A percentile compares a stretch with the other conserved stretches of the same genome.
Evolutionary conservation across 2,113 vertebrate species (phyloP).

Genomic region (Myotis lucifugus): DNA sequence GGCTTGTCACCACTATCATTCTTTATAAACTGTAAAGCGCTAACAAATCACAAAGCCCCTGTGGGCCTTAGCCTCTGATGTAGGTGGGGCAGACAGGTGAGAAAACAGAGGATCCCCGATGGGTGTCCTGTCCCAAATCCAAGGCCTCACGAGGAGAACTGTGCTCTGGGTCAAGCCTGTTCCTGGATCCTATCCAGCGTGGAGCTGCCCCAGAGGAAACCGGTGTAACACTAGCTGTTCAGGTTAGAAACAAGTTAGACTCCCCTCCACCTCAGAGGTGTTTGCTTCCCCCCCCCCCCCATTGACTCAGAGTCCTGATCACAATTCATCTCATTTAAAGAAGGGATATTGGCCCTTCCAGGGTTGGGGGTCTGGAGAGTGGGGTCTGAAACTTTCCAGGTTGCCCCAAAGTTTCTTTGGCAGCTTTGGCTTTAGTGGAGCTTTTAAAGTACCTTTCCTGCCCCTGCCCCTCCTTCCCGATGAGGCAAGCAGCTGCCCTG

Average conservation of each 20-base stretch:
- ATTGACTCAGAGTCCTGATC: background rate
- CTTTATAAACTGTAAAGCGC: slow-evolving; percentile 31
- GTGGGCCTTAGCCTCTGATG: background rate
- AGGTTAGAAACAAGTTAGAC: background rate
- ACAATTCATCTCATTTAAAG: background rate
- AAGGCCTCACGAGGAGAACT: background rate
- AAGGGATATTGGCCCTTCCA: background rate
- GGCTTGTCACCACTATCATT: slow-evolving; percentile 49
- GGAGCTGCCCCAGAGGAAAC: background rate
- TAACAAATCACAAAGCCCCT: background rate
- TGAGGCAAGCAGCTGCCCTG: background rate
- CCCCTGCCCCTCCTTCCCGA: too few species aligned
- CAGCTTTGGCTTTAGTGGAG: background rate
- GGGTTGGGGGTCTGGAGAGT: background rate
- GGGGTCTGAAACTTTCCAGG: background rate
- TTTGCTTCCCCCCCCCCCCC: background rate
- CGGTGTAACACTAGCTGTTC: background rate
- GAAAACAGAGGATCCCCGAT: background rate
- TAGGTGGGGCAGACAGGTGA: background rate
- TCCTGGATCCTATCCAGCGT: background rate
- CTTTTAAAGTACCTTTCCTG: background rate
- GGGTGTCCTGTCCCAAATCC: background rate
- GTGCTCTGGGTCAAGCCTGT: background rate
- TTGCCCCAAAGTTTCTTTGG: background rate
- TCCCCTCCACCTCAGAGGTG: background rate